These are phyloP conservation scores for Pseudochirops corinnae DNA, from an alignment of 2,797 vertebrate species.

Conservation along the genomic window DNA sequence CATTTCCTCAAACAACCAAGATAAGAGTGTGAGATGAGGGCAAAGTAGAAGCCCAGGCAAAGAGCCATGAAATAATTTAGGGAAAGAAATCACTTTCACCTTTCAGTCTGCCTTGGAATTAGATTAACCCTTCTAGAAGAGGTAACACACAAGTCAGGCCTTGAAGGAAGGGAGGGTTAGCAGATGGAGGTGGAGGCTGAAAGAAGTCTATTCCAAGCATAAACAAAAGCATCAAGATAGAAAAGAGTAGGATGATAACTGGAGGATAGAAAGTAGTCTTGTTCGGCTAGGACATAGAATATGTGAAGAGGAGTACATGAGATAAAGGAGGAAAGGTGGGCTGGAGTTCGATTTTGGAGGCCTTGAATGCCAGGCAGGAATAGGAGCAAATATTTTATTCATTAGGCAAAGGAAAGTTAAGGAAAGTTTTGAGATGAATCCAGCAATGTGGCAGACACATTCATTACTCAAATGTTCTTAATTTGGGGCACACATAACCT, in stretches of 20 bases:
- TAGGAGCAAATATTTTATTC: background rate
- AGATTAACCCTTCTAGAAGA: background rate
- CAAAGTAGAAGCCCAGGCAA: background rate
- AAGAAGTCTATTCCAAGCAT: slow-evolving; percentile 1
- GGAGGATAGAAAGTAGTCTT: background rate
- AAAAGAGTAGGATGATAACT: background rate
- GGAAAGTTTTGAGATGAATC: background rate
- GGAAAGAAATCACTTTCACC: background rate
- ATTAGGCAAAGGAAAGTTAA: background rate
- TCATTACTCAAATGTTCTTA: background rate
- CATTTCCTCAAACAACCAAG: background rate
- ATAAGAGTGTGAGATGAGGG: background rate
- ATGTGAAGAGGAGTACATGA: background rate
- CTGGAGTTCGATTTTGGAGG: background rate
- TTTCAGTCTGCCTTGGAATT: background rate
- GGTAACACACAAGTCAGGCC: background rate
- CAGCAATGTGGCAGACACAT: background rate
- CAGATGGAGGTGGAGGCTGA: background rate
- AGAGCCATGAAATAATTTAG: background rate
- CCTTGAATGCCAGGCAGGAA: slow-evolving; percentile 3
- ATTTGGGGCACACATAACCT: background rate
- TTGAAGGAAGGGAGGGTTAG: background rate
- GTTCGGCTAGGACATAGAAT: background rate
- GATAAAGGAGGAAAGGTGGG: background rate
- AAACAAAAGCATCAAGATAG: slow-evolving; percentile 4